Percentiles rank a stretch among this genome's conserved stretches.
These are phyloP conservation scores for Anoncus sp. DNA, from an alignment of 2,888 invertebrate species.

Conservation along the genomic window DNA sequence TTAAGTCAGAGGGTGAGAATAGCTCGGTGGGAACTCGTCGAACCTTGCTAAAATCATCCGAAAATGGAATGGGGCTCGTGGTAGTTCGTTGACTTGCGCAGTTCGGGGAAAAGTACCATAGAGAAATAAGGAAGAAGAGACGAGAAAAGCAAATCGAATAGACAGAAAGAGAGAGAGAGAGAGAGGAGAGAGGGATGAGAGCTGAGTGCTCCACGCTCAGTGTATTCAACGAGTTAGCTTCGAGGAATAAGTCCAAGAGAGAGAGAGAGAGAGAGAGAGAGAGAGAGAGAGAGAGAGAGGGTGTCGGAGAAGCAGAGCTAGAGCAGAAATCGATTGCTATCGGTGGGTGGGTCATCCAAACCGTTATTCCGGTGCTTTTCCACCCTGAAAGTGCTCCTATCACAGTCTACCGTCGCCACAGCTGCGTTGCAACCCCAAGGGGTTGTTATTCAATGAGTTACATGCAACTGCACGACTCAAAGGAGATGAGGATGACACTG, in stretches of 20 bases:
- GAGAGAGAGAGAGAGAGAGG: conserved; percentile 5
- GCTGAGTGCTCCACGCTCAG: conserved; percentile 20
- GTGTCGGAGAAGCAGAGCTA: conserved; percentile 26
- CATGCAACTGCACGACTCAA: conserved; percentile 54
- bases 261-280: conserved; percentile 6
- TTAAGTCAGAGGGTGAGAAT: conserved; percentile 35
- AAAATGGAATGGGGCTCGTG: conserved; percentile 32
- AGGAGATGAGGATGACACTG: conserved; percentile 19
- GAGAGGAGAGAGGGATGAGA: conserved; percentile 24
- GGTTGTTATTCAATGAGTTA: conserved; percentile 64
- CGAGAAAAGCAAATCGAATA: conserved; percentile 30
- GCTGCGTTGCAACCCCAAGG: conserved; percentile 42
- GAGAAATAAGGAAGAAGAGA: conserved; percentile 36
- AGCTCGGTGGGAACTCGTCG: conserved; percentile 39
- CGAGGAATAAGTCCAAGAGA: conserved; percentile 31
- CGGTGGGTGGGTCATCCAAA: conserved; percentile 51
- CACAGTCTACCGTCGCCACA: conserved; percentile 7
- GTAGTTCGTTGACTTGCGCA: conserved; percentile 51
- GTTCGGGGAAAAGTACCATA: conserved; percentile 4
- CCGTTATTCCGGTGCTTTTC: conserved; percentile 52
- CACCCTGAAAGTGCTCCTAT: conserved; percentile 37
- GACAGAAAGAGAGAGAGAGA: conserved; percentile 32
- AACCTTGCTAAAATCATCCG: conserved; percentile 44
- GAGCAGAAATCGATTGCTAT: conserved; percentile 63
- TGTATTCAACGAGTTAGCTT: conserved; percentile 65